Base-by-base conservation (phyloP, 2,797 vertebrate species). In the Clarias platycephalus region DNA sequence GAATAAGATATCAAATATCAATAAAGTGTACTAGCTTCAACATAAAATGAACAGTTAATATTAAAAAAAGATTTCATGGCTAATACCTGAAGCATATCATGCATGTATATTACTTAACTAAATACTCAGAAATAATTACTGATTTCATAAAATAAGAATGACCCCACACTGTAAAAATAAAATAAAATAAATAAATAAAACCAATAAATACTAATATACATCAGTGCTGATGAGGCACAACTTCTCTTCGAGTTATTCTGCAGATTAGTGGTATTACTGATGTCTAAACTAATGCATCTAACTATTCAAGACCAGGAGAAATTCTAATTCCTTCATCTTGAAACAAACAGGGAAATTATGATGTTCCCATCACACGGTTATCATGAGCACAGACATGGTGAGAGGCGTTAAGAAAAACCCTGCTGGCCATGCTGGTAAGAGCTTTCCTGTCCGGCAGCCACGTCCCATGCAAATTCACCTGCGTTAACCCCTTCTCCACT, bases 381-480 rank as follows among this genome's bases (percentile, higher is more conserved):
- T 80, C 55, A 80, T 34, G 8, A 60, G 34, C 80, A 62, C 84
- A 86, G 63, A 80, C 13, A 26, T 24, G 15, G 44, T 66, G 4
- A 2, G 20, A 70, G 24, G 15, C 9, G 57, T 72, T 49, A 9
- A 6, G 55, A 70, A 68, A 68, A 15, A 57, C 5, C n/a, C 82
- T 80, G 44, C 40, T 72, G 67, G 75, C 79, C 89, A 88, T 86
- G 76, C 82, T 81, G 63, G 31, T 75, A 34, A 81, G 37, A 53
- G 53, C 2, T 37, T 62, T 82, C 37, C 57, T 70, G 37, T 60
- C 60, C 4, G 62, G 78, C 80, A 82, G 44, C 78, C 86, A 76
- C 44, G 58, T 83, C 80, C 57, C 86, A 79, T 87, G 86, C 64
- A 75, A 58, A 81, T 88, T 91, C 90, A 91, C 90, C 88, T 91